A percentile compares a stretch with the other conserved stretches of the same genome.
Conservation (phyloP, 2,113 vertebrate species). For the Sinocyclocheilus anophthalmus region DNA sequence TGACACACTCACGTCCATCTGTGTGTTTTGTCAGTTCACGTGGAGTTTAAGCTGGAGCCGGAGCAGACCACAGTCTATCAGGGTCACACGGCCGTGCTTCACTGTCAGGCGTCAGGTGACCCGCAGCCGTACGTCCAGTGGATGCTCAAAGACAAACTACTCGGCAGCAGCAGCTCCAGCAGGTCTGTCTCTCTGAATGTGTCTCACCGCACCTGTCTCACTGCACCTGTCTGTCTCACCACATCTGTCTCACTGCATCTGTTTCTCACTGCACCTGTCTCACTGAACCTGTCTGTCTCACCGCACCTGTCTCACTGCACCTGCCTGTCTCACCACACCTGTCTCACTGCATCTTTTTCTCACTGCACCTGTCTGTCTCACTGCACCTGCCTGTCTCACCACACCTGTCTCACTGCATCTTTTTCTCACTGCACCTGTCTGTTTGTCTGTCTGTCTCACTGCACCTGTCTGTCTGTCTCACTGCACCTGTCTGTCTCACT, state of each 20-base stretch:
- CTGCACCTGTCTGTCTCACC: neutral
- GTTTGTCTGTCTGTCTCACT: too few relatives aligned
- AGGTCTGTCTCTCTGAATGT: conserved; percentile 72
- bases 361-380: neutral
- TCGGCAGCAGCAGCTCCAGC: conserved; percentile 78
- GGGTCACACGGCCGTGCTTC: conserved; percentile 92
- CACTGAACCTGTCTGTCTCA: neutral
- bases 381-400: too few relatives aligned
- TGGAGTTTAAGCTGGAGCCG: conserved; percentile 89
- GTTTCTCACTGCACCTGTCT: too few relatives aligned
- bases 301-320: too few relatives aligned
- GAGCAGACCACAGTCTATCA: conserved; percentile 94
- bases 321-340: too few relatives aligned
- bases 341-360: too few relatives aligned
- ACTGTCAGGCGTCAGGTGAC: conserved; percentile 92
- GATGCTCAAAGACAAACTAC: conserved; percentile 89
- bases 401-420: too few relatives aligned
- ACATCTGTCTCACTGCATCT: too few relatives aligned
- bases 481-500: too few relatives aligned
- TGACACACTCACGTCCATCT: neutral
- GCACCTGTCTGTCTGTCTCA: too few relatives aligned
- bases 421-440: too few relatives aligned
- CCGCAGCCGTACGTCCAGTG: conserved; percentile 91
- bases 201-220: neutral
- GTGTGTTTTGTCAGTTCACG: conserved; percentile 76